Conservation (phyloP, 2,113 vertebrate genomes). For the Crotophaga sulcirostris region DNA sequence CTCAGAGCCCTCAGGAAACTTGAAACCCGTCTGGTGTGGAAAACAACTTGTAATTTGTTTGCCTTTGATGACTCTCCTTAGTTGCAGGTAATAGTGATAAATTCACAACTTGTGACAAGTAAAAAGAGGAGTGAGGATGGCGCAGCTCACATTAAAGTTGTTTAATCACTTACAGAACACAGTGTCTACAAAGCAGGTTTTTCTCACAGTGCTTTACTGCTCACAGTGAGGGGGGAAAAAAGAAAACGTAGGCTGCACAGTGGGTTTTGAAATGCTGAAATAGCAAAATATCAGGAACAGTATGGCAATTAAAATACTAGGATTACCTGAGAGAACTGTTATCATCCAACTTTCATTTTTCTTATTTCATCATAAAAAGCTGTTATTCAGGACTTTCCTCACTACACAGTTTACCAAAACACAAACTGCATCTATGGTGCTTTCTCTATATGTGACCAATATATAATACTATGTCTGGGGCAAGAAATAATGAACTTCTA, state of each 20-base stretch:
- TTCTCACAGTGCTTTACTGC: background rate
- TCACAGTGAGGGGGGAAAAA: background rate
- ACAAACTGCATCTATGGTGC: background rate
- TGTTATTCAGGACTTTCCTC: background rate
- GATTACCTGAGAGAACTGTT: background rate
- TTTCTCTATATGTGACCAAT: background rate
- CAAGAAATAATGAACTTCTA: background rate
- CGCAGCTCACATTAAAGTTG: background rate
- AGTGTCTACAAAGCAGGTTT: background rate
- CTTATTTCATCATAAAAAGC: background rate
- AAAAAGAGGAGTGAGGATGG: background rate
- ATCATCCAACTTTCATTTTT: background rate
- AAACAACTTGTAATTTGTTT: conserved; percentile 39
- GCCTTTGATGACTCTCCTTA: conserved; percentile 36
- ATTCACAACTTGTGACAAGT: conserved; percentile 36
- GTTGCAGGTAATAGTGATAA: conserved; percentile 16
- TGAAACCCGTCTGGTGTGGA: background rate
- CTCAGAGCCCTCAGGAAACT: conserved; percentile 37
- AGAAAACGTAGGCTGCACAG: background rate
- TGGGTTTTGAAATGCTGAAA: background rate
- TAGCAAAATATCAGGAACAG: background rate
- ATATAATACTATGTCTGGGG: background rate
- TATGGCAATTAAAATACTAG: background rate
- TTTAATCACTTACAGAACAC: background rate
- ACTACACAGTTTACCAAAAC: background rate